These are phyloP conservation scores for Dinocampus coccinellae DNA, from an alignment of 2,888 invertebrate species.

Conservation along the genomic window DNA sequence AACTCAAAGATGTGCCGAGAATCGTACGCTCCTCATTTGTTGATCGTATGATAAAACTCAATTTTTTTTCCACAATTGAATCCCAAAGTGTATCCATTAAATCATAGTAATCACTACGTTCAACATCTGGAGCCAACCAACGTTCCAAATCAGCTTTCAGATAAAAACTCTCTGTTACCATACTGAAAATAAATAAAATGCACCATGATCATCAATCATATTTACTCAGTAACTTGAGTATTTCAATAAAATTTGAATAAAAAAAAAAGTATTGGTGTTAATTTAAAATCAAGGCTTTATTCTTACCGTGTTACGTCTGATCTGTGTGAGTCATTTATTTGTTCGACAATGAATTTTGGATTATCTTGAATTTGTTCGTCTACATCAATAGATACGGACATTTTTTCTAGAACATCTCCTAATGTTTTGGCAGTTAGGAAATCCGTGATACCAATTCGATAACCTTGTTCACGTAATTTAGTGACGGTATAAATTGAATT, in stretches of 20 bases:
- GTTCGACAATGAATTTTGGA: conserved; percentile 63
- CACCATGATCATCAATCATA: no score
- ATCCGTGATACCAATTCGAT: conserved; percentile 84
- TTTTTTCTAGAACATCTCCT: conserved; percentile 77
- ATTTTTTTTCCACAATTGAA: conserved; percentile 76
- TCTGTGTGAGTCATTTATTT: conserved; percentile 76
- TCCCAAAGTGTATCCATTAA: conserved; percentile 80
- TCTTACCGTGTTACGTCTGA: conserved; percentile 80
- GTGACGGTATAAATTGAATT: conserved; percentile 89
- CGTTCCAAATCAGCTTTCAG: conserved; percentile 88
- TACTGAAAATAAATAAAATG: conserved; percentile 73
- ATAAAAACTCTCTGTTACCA: conserved; percentile 88
- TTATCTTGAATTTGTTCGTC: background rate
- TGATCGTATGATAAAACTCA: conserved; percentile 79
- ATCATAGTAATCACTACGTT: conserved; percentile 77
- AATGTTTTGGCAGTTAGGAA: conserved; percentile 82
- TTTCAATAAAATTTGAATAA: no score
- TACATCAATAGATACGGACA: conserved; percentile 65
- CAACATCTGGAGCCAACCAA: conserved; percentile 80
- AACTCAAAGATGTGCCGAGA: conserved; percentile 83
- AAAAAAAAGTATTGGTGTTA: no score
- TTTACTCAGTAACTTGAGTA: no score
- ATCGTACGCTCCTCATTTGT: conserved; percentile 71
- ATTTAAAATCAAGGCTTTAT: conserved; percentile 49
- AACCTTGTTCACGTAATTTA: conserved; percentile 81